These are phyloP conservation scores for Eretmochelys imbricata DNA, from an alignment of 2,113 vertebrate genomes.

Conservation along the genomic window DNA sequence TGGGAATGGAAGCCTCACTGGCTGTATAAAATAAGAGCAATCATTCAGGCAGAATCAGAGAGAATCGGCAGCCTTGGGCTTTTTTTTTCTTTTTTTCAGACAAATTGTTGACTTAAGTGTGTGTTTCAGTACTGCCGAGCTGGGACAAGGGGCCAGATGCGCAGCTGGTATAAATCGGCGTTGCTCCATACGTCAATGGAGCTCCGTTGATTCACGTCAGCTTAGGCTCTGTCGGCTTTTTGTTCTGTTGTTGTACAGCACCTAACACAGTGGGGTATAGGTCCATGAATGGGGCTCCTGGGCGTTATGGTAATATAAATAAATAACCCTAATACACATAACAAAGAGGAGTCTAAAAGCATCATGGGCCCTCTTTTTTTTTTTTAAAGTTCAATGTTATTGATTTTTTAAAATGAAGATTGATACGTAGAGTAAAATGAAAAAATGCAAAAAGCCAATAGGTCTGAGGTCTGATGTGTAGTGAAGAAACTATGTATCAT, in stretches of 20 bases:
- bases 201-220: neutral
- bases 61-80: neutral
- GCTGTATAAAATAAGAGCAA: neutral
- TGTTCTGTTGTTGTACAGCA: neutral
- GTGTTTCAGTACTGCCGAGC: neutral
- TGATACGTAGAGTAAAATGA: neutral
- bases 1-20: neutral
- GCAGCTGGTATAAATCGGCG: rapidly evolving
- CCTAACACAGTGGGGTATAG: neutral
- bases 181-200: neutral
- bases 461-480: neutral
- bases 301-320: neutral
- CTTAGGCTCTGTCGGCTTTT: rapidly evolving
- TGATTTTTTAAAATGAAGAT: neutral
- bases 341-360: neutral
- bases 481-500: rapidly evolving
- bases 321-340: rapidly evolving
- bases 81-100: neutral
- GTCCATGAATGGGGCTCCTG: neutral
- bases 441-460: neutral
- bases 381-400: neutral
- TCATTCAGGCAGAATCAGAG: neutral
- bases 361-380: neutral
- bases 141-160: rapidly evolving
- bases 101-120: neutral